Percentiles rank a stretch among this genome's conserved stretches.
These are phyloP conservation scores for Coregonus clupeaformis DNA, from an alignment of 2,113 vertebrate genomes.

Conservation along the genomic window DNA sequence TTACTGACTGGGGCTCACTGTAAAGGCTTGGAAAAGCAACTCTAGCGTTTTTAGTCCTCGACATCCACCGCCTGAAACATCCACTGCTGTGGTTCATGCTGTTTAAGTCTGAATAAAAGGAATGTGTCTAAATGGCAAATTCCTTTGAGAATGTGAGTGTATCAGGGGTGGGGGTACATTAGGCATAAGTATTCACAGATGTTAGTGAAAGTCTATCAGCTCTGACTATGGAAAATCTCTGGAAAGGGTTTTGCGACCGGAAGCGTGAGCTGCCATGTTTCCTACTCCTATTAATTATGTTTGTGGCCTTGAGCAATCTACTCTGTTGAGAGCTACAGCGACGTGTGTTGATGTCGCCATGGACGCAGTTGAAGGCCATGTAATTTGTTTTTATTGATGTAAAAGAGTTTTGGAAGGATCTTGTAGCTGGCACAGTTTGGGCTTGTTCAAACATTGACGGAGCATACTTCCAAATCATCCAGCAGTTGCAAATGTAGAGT, in stretches of 20 bases:
- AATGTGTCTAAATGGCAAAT: conserved; percentile 77
- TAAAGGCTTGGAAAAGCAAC: conserved; percentile 62
- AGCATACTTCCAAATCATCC: background rate
- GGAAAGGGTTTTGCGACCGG: conserved; percentile 58
- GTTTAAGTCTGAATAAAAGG: conserved; percentile 66
- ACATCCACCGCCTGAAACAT: conserved; percentile 56
- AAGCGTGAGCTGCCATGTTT: conserved; percentile 51
- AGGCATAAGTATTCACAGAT: conserved; percentile 76
- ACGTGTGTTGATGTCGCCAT: conserved; percentile 10
- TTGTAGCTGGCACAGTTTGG: background rate
- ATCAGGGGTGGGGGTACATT: conserved; percentile 59
- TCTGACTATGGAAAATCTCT: conserved; percentile 60
- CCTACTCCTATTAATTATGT: conserved; percentile 59
- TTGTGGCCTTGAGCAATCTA: conserved; percentile 59
- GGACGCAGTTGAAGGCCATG: conserved; percentile 7
- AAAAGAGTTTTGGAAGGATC: background rate
- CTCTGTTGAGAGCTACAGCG: conserved; percentile 30
- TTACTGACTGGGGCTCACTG: conserved; percentile 43
- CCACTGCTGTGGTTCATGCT: conserved; percentile 69
- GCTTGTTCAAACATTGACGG: background rate
- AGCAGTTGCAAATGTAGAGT: background rate
- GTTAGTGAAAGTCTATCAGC: conserved; percentile 73
- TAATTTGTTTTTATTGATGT: conserved; percentile 4
- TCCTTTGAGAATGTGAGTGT: conserved; percentile 62
- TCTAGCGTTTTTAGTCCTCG: conserved; percentile 58